Base-by-base conservation (phyloP, 2,113 vertebrate genomes). In the Gila orcuttii region DNA sequence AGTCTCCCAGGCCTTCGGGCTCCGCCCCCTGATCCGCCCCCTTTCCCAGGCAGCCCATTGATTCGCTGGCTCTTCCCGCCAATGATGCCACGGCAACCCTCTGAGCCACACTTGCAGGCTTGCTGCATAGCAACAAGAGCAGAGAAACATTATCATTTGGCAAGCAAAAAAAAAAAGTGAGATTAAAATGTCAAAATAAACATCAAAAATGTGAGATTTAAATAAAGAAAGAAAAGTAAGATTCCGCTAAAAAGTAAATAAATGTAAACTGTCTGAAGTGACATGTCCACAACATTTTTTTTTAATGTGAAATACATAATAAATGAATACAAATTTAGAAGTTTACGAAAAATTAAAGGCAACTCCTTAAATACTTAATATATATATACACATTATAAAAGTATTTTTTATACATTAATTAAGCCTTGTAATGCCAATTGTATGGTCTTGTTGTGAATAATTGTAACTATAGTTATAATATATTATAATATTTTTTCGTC, bases 31-130 rank as follows among this genome's bases (percentile, higher is more conserved):
- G 94, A 89, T 33, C 95, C 95, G 71, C 83, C 92, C 13, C 83
- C 92, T 90, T 97, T 98, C 87, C 89, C 94, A 13, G 94, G 91
- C 74, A 98, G 93, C 6, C 97, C 98, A 11, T 99, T 99, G 91
- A 99, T 90, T 0, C 98, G 95, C 81, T 99, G 98, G 87, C 98
- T 99, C 91, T 97, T 99, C 23, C 98, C 98, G 3, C 98, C 98
- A 0, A 99, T 99, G 93, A 99, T 99, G n/a, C 98, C 98, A 15
- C 98, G 92, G 93, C 98, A 99, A 83, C 95, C 96, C 91, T 99
- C 98, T 15, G 97, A 98, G 85, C 97, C 98, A 45, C 98, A 99
- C 89, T 95, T 96, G 88, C 98, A 99, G 76, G 94, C 95, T 99
- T 99, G 98, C 98, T 99, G 92, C 62, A 68, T 10, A 57, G 45